Evolutionary conservation across 2,888 invertebrate species (phyloP).

Genomic region (Chymomyza amoena): DNA sequence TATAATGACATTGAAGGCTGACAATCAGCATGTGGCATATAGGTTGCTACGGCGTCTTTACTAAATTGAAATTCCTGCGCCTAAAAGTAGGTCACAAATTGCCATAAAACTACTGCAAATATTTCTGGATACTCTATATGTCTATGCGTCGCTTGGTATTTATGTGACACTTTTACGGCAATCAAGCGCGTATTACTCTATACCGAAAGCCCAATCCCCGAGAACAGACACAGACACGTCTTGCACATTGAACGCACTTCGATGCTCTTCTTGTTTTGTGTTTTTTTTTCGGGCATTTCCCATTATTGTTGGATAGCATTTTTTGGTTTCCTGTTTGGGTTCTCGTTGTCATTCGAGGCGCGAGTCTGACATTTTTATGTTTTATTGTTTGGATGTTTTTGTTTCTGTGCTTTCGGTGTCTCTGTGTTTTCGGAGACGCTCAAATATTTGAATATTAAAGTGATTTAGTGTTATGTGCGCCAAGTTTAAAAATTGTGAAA

Average conservation of each 20-base stretch:
- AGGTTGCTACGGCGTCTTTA: background rate
- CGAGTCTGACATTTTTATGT: slow-evolving; percentile 43
- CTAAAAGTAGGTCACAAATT: slow-evolving; percentile 38
- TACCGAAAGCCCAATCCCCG: background rate
- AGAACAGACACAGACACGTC: background rate
- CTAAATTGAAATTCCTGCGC: slow-evolving; percentile 58
- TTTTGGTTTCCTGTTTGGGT: slow-evolving; percentile 23
- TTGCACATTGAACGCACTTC: slow-evolving; percentile 45
- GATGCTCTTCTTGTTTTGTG: slow-evolving; percentile 24
- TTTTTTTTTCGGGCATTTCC: slow-evolving; percentile 31
- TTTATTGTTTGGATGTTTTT: slow-evolving; percentile 60
- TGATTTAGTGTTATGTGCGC: slow-evolving; percentile 63
- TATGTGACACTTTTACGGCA: slow-evolving; percentile 18
- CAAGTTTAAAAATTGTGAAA: slow-evolving; percentile 70
- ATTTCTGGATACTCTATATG: background rate
- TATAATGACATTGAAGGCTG: slow-evolving; percentile 46
- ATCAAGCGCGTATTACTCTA: too few relatives aligned
- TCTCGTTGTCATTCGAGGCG: slow-evolving; percentile 33
- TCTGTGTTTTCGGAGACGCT: slow-evolving; percentile 25
- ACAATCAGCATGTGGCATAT: slow-evolving; percentile 12
- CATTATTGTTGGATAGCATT: slow-evolving; percentile 37
- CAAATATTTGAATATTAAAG: slow-evolving; percentile 68
- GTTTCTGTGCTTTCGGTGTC: slow-evolving; percentile 9
- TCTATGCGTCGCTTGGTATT: slow-evolving; percentile 4
- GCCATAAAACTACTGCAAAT: background rate